Conservation (phyloP, 2,113 vertebrate genomes). For the Apeltes quadracus region DNA sequence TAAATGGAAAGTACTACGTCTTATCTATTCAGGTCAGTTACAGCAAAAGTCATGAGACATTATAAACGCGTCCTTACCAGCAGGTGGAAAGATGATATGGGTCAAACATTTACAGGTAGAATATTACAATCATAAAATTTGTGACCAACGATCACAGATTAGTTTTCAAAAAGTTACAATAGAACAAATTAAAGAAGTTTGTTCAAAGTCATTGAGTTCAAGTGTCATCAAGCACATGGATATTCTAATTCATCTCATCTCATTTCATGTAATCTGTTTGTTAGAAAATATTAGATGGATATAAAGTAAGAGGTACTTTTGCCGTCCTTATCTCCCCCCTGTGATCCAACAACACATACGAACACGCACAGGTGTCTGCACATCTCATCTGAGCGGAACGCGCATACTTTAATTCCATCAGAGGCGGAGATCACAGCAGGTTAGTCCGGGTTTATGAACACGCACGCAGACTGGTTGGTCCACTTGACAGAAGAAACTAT, state of each 20-base stretch:
- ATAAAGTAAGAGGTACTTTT: not conserved
- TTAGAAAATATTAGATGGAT: too few species aligned
- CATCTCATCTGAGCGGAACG: too few species aligned
- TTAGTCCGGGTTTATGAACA: not conserved
- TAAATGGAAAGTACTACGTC: not conserved
- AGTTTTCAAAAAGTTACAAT: not conserved
- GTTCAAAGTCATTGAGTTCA: not conserved
- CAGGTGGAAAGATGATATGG: too few species aligned
- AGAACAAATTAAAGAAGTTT: not conserved
- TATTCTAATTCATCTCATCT: too few species aligned
- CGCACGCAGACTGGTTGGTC: not conserved
- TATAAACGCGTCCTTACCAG: too few species aligned
- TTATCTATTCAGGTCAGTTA: too few species aligned
- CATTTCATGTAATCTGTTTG: too few species aligned
- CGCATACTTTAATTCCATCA: too few species aligned
- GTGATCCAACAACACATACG: too few species aligned
- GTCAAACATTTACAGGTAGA: too few species aligned
- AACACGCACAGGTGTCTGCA: too few species aligned
- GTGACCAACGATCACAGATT: not conserved
- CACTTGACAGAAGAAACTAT: not conserved
- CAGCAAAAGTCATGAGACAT: not conserved
- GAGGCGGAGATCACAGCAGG: not conserved
- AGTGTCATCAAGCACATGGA: not conserved
- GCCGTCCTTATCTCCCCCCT: not conserved
- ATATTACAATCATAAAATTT: too few species aligned